Percentiles rank a stretch among this genome's conserved stretches.
Conservation (phyloP, 1,140 invertebrate genomes). For the Triops cancriformis region DNA sequence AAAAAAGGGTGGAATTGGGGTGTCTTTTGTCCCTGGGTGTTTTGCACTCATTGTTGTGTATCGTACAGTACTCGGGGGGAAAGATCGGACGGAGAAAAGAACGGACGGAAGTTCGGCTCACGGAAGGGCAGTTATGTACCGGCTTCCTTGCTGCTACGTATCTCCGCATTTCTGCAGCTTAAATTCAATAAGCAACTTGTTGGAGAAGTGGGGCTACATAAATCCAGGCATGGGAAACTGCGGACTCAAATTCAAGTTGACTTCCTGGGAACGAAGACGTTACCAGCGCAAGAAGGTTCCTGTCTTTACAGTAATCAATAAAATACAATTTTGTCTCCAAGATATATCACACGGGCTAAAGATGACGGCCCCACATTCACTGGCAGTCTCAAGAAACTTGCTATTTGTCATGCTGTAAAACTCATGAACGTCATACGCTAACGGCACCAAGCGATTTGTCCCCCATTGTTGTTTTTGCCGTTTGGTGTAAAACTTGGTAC, state of each 20-base stretch:
- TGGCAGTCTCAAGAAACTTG: background rate
- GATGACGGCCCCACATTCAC: background rate
- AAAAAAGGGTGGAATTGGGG: too few species aligned
- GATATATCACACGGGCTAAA: background rate
- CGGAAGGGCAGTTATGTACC: background rate
- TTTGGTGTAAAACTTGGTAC: background rate
- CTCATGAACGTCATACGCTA: background rate
- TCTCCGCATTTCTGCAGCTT: background rate
- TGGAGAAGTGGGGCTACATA: background rate
- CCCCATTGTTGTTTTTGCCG: background rate
- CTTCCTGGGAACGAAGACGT: background rate
- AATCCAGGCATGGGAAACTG: background rate
- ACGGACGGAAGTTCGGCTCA: background rate
- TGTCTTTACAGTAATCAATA: background rate
- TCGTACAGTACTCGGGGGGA: too few species aligned
- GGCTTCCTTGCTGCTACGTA: background rate
- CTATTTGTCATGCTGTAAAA: background rate
- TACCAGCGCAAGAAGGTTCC: background rate
- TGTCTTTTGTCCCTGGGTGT: too few species aligned
- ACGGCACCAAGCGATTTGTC: background rate
- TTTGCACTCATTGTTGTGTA: too few species aligned
- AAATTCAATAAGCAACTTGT: slow-evolving; percentile 11
- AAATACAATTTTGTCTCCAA: background rate
- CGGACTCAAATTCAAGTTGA: background rate
- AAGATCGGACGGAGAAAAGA: background rate